Evolutionary conservation across 2,113 vertebrate species (phyloP).

Genomic region (Donacobius atricapilla): DNA sequence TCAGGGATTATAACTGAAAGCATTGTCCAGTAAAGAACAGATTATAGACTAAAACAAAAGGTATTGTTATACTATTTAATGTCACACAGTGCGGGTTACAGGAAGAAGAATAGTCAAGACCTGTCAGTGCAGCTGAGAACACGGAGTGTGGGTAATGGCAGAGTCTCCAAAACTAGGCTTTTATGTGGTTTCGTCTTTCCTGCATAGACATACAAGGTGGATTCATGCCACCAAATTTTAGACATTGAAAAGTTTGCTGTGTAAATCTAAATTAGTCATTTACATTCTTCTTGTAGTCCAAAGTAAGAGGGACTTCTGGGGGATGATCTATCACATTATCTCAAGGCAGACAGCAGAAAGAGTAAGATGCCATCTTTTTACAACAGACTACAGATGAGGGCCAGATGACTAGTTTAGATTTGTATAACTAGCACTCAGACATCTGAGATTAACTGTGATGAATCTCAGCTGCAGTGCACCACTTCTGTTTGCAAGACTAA

Average conservation of each 20-base stretch:
- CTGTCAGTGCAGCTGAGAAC: neutral
- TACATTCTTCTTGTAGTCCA: neutral
- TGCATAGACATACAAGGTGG: neutral
- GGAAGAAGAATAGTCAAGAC: neutral
- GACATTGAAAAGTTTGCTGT: neutral
- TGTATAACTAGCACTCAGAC: neutral
- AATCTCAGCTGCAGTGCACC: neutral
- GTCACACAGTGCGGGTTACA: neutral
- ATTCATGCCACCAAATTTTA: neutral
- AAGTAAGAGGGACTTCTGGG: neutral
- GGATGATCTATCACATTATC: neutral
- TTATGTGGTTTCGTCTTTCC: neutral
- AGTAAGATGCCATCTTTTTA: neutral
- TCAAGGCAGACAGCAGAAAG: neutral
- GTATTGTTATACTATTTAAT: neutral
- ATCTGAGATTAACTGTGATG: neutral
- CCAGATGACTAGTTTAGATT: neutral
- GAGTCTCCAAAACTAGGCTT: neutral
- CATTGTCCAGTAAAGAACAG: neutral
- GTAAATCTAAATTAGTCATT: neutral
- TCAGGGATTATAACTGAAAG: neutral
- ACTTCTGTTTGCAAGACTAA: neutral
- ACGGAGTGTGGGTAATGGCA: neutral
- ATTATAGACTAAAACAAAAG: neutral
- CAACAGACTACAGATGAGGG: neutral